These are phyloP conservation scores for Trogon surrucura DNA, from an alignment of 2,113 vertebrate species.

Conservation along the genomic window DNA sequence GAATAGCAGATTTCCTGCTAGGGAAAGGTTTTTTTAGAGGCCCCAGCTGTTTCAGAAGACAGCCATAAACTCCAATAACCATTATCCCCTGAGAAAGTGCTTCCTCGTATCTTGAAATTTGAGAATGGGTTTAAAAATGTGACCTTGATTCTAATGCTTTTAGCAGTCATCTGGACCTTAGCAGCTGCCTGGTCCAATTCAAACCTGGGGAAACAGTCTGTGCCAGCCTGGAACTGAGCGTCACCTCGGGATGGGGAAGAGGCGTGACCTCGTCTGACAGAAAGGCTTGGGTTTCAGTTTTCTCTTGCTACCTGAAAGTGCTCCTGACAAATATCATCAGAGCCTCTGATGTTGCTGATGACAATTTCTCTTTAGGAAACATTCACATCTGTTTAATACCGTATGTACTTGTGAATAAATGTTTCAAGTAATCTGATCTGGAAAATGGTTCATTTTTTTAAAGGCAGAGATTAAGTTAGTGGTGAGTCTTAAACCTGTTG, in stretches of 20 bases:
- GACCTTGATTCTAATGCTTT: not conserved
- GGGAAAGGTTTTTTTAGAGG: not conserved
- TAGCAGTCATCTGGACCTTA: not conserved
- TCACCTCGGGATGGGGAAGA: not conserved
- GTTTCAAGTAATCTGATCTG: not conserved
- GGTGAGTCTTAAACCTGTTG: not conserved
- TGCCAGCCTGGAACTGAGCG: not conserved
- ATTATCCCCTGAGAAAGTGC: not conserved
- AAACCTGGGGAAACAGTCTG: not conserved
- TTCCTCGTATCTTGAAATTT: not conserved
- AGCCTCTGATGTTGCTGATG: not conserved
- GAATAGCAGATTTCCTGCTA: not conserved
- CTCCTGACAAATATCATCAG: not conserved
- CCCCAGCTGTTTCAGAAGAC: not conserved
- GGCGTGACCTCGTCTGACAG: not conserved
- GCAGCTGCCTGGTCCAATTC: not conserved
- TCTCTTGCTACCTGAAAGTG: not conserved
- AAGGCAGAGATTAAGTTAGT: not conserved
- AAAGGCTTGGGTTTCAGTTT: not conserved
- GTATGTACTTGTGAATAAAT: slow-evolving; percentile 15
- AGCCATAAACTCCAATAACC: not conserved
- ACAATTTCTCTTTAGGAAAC: not conserved
- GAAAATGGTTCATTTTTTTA: not conserved
- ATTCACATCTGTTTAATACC: not conserved
- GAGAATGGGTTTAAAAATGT: not conserved